A percentile compares a stretch with the other conserved stretches of the same genome.
These are phyloP conservation scores for Drosophila yooni DNA, from an alignment of 2,888 invertebrate genomes.

Conservation along the genomic window DNA sequence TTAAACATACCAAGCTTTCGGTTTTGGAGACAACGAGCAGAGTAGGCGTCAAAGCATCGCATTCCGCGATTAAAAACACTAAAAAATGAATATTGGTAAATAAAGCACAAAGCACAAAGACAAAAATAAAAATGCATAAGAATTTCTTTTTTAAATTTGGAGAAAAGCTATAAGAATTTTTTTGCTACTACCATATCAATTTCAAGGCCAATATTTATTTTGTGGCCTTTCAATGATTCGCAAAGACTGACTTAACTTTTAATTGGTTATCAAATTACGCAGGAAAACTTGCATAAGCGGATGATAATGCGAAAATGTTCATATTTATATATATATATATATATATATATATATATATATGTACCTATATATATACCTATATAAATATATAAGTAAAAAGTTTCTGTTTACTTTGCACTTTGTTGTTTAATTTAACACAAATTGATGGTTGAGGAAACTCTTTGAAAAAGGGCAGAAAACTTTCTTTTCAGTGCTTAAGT, in stretches of 20 bases:
- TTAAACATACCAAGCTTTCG: conserved; percentile 76
- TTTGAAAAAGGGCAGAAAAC: conserved; percentile 11
- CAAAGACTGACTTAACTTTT: conserved; percentile 17
- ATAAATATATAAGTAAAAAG: conserved; percentile 1
- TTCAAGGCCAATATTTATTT: neutral
- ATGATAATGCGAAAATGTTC: neutral
- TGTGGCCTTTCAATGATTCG: neutral
- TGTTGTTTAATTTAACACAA: neutral
- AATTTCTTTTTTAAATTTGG: neutral
- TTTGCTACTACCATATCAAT: neutral
- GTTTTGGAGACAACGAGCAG: conserved; percentile 81
- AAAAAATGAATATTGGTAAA: conserved; percentile 2
- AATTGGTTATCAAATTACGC: conserved; percentile 42
- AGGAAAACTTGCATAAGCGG: no score
- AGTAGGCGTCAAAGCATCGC: conserved; percentile 83
- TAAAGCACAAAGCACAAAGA: neutral
- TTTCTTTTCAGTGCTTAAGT: neutral
- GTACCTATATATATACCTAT: neutral
- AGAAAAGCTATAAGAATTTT: neutral
- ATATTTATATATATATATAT: no score
- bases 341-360: no score
- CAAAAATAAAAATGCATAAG: neutral
- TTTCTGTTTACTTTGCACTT: conserved; percentile 14
- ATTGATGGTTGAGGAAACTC: neutral
- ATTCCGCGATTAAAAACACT: conserved; percentile 84